Percentiles rank a stretch among this genome's conserved stretches.
phyloP scores from a whole-genome alignment of 1,140 invertebrate species.

The Drosophila guanche region DNA sequence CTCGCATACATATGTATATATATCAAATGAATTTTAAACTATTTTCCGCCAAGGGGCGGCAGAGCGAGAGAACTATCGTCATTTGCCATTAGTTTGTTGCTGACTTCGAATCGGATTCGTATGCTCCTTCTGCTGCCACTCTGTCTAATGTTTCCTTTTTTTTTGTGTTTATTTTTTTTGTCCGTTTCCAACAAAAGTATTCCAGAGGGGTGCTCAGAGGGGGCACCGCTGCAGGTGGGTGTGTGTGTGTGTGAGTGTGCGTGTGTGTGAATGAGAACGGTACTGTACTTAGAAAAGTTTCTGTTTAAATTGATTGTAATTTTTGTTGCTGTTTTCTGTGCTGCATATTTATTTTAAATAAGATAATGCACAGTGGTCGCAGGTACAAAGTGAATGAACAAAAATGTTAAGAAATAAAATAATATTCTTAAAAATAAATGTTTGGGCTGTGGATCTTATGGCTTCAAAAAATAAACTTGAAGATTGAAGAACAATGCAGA shows the following conservation, averaged over 20 bases:
- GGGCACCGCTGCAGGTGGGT: constrained; percentile 11
- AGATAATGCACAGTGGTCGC: constrained; percentile 47
- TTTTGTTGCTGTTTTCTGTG: constrained; percentile 23
- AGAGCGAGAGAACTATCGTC: constrained; percentile 59
- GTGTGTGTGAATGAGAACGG: constrained; percentile 32
- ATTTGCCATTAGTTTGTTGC: constrained; percentile 50
- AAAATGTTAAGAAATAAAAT: too few species aligned
- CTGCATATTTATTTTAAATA: constrained; percentile 33
- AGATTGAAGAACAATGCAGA: too few species aligned
- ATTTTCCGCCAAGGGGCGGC: constrained; percentile 37
- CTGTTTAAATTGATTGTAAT: constrained; percentile 67
- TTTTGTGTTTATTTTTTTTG: background rate
- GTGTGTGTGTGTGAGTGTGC: constrained; percentile 36
- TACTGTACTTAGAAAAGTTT: constrained; percentile 70
- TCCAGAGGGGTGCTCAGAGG: background rate
- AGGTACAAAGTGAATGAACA: too few species aligned
- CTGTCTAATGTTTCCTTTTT: background rate
- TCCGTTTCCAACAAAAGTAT: constrained; percentile 40
- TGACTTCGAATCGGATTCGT: constrained; percentile 32
- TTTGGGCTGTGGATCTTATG: too few species aligned
- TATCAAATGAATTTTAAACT: constrained; percentile 78
- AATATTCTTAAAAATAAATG: too few species aligned
- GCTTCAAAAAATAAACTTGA: too few species aligned
- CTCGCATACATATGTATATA: constrained; percentile 28
- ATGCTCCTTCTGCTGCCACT: constrained; percentile 15